These are phyloP conservation scores for Hydrolagus colliei DNA, from an alignment of 2,797 vertebrate species.

Conservation along the genomic window DNA sequence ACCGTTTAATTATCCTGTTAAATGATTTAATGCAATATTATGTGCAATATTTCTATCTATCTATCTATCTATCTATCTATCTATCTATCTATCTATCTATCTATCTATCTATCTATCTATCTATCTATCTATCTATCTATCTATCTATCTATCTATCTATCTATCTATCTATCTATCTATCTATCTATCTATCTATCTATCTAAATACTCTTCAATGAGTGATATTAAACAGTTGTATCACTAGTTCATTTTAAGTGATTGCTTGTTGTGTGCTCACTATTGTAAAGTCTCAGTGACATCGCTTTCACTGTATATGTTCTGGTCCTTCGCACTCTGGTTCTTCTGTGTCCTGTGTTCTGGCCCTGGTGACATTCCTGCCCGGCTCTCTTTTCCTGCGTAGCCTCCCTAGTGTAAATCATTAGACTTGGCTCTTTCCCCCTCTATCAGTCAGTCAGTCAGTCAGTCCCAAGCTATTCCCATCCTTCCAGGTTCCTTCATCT, in stretches of 20 bases:
- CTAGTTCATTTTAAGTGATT: background rate
- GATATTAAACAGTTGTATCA: background rate
- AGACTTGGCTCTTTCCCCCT: background rate
- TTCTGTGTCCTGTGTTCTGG: constrained; percentile 62
- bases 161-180: background rate
- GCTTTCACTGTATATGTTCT: background rate
- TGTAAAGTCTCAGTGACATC: background rate
- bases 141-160: background rate
- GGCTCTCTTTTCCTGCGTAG: constrained; percentile 47
- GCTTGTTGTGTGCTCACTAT: background rate
- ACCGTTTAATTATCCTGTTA: constrained; percentile 18
- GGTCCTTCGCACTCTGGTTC: constrained; percentile 41
- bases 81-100: background rate
- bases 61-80: background rate
- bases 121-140: background rate
- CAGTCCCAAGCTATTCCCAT: background rate
- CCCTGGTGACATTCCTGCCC: constrained; percentile 53
- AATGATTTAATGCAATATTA: background rate
- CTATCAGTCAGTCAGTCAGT: background rate
- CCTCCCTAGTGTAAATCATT: background rate
- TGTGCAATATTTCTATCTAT: too few species aligned
- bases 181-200: background rate
- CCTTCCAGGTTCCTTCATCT: background rate
- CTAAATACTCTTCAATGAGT: background rate
- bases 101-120: background rate